Base-by-base conservation (phyloP, 2,113 vertebrate genomes). In the Pseudorasbora parva region DNA sequence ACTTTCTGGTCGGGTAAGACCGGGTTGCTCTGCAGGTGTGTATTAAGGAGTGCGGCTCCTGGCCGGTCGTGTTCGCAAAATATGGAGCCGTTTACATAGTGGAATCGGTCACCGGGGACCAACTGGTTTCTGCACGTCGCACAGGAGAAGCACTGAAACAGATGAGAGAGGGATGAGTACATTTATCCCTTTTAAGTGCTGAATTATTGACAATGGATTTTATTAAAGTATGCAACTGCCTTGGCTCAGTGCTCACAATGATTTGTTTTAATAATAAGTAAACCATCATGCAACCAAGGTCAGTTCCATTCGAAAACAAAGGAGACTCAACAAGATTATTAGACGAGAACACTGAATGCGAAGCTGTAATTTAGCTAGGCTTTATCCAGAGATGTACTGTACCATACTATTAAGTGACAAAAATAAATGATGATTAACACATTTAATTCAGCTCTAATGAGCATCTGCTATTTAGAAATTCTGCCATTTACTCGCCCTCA, bases 31-130 rank as follows among this genome's bases (percentile, higher is more conserved):
- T 95, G 94, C 69, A 95, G 91, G 15, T 90, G 92, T 4, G 92
- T 90, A 84, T 45, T 92, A 68, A 95, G 91, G 81, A 94, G 87
- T 51, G 87, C 86, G 8, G 90, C 89, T 0, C 92, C 90, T 0
- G 95, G 95, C 69, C 93, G 88, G 91, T 96, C 95, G 21, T 95
- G 95, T 87, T 96, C 95, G 8, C 95, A 96, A 91, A 95, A 96
- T 88, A 96, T 94, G 64, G 93, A 93, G 57, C 94, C 95, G 9
- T 95, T 94, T 87, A 95, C 79, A 66, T 94, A 95, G 85, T 95
- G 95, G 88, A 96, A 95, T 41, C 94, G 92, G 82, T 96, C 95
- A 0, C 95, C 95, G 0, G 95, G 95, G 88, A 96, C 91, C 69
- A 96, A 91, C 64, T 94, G 88, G 91, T 93, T 95, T 87, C 93